Percentiles rank a stretch among this genome's conserved stretches.
These are phyloP conservation scores for Vulpes lagopus DNA, from an alignment of 2,113 vertebrate genomes.

Conservation along the genomic window DNA sequence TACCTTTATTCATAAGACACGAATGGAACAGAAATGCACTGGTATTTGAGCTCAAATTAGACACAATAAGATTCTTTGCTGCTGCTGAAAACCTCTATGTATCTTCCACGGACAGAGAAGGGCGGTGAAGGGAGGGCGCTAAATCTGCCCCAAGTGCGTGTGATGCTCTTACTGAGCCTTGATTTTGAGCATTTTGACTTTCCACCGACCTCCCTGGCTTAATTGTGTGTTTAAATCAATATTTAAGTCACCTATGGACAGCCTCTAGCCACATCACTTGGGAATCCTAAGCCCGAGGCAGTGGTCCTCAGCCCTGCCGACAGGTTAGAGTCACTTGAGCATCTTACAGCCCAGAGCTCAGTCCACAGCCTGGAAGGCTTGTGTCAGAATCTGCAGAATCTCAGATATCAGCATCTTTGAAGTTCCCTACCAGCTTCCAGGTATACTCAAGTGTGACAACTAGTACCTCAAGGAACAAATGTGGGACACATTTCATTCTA, in stretches of 20 bases:
- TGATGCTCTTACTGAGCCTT: neutral
- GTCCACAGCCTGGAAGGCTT: fast-evolving
- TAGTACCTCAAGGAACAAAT: too few relatives aligned
- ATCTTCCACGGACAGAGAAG: neutral
- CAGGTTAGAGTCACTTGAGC: too few relatives aligned
- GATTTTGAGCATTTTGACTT: neutral
- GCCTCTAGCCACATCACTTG: neutral
- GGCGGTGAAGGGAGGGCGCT: fast-evolving
- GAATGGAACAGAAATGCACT: neutral
- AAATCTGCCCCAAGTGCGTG: fast-evolving
- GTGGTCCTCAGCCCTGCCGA: fast-evolving
- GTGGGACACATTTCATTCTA: neutral
- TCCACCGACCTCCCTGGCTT: too few relatives aligned
- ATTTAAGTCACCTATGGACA: neutral
- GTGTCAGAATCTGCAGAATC: too few relatives aligned
- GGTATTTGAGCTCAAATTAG: neutral
- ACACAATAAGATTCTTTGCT: neutral
- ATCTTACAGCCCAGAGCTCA: fast-evolving
- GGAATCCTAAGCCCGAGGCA: neutral
- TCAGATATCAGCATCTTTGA: neutral
- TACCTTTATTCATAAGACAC: neutral
- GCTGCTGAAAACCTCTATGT: neutral
- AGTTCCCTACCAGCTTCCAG: neutral
- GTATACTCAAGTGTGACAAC: neutral
- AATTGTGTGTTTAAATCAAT: too few relatives aligned